phyloP scores from a whole-genome alignment of 1,140 invertebrate species.

The Portunus trituberculatus region DNA sequence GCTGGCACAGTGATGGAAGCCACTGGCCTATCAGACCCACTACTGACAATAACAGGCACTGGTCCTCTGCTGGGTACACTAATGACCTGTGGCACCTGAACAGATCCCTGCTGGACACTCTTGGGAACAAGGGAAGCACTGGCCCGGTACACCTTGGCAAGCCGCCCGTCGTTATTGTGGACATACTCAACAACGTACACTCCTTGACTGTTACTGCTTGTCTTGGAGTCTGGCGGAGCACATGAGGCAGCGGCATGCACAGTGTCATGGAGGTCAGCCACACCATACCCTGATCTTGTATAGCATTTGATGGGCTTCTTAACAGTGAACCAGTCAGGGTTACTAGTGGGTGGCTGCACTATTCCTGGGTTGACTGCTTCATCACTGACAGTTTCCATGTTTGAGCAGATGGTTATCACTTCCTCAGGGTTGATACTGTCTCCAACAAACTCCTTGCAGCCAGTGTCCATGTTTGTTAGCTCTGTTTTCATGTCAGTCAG shows the following conservation, averaged over 20 bases:
- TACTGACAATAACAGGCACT: background rate
- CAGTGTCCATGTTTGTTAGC: background rate
- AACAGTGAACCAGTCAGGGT: slow-evolving; percentile 63
- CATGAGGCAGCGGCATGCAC: background rate
- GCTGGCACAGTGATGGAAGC: background rate
- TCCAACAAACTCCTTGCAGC: slow-evolving; percentile 40
- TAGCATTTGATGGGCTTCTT: slow-evolving; percentile 70
- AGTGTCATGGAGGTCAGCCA: background rate
- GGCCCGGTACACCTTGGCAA: slow-evolving; percentile 63
- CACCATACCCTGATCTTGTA: slow-evolving; percentile 50
- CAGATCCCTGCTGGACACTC: slow-evolving; percentile 18
- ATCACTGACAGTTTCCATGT: background rate
- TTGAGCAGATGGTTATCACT: slow-evolving; percentile 69
- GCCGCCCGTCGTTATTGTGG: slow-evolving; percentile 60
- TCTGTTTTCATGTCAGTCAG: background rate
- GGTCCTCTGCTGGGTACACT: background rate
- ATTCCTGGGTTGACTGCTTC: background rate
- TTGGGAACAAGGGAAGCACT: slow-evolving; percentile 53
- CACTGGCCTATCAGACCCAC: background rate
- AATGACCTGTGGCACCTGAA: background rate
- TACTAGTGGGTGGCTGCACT: background rate
- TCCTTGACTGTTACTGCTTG: slow-evolving; percentile 22
- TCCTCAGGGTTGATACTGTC: slow-evolving; percentile 65
- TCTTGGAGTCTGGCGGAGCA: slow-evolving; percentile 23
- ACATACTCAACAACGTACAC: slow-evolving; percentile 64